Evolutionary conservation across 1,140 invertebrate genomes (phyloP).

Genomic region (Adelges cooleyi): DNA sequence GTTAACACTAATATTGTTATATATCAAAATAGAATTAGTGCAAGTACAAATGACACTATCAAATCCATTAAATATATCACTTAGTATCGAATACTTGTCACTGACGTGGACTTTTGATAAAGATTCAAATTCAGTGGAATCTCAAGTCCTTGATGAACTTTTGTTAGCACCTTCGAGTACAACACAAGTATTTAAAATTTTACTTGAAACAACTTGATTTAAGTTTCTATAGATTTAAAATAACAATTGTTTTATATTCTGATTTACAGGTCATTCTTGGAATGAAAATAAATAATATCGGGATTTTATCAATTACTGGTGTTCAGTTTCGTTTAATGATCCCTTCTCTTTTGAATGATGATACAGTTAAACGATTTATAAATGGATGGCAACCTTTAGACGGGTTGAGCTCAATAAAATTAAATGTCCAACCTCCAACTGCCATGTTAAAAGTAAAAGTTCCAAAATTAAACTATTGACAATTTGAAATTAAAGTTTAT

Average conservation of each 20-base stretch:
- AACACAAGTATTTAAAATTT: slow-evolving; percentile 3
- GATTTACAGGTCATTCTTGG: slow-evolving; percentile 7
- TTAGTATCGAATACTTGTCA: slow-evolving; percentile 27
- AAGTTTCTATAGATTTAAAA: neutral
- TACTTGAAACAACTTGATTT: neutral
- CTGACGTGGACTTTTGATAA: slow-evolving; percentile 5
- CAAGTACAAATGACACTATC: slow-evolving; percentile 29
- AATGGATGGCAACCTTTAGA: slow-evolving; percentile 23
- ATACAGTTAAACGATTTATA: neutral
- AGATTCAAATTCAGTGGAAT: neutral
- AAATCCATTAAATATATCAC: slow-evolving; percentile 20
- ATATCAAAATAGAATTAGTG: slow-evolving; percentile 22
- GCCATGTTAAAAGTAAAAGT: slow-evolving; percentile 2
- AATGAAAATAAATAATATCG: neutral
- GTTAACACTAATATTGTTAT: too few species aligned
- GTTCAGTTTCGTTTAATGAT: slow-evolving; percentile 4
- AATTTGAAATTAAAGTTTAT: neutral
- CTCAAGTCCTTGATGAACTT: slow-evolving; percentile 4
- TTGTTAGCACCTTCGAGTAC: slow-evolving; percentile 21
- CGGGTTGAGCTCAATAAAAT: neutral
- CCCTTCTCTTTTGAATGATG: slow-evolving; percentile 3
- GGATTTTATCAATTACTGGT: slow-evolving; percentile 5
- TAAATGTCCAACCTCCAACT: slow-evolving; percentile 13
- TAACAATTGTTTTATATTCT: neutral
- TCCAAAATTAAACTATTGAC: neutral